These are phyloP conservation scores for Vesta saturnalis DNA, from an alignment of 2,888 invertebrate species.

Conservation along the genomic window DNA sequence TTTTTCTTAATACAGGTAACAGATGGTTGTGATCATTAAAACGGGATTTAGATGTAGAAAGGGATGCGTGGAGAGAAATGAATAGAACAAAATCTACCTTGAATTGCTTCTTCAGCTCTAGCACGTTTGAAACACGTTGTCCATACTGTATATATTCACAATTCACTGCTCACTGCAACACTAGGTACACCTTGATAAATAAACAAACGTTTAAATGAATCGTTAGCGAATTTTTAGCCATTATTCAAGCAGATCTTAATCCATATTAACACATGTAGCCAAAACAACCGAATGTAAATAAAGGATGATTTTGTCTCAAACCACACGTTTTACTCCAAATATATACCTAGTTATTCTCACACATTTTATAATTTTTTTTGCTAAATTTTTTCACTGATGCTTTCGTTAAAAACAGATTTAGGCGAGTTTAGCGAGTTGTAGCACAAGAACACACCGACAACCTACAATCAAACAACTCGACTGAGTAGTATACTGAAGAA, in stretches of 20 bases:
- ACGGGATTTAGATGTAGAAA: neutral
- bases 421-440: slow-evolving; percentile 7
- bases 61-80: neutral
- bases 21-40: neutral
- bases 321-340: neutral
- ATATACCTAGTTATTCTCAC: neutral
- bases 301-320: neutral
- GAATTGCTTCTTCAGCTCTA: slow-evolving; percentile 31
- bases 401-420: neutral
- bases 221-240: slow-evolving; percentile 9
- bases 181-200: slow-evolving; percentile 26
- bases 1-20: neutral
- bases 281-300: neutral
- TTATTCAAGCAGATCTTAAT: slow-evolving; percentile 30
- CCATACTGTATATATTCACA: slow-evolving; percentile 35
- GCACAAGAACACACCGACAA: slow-evolving; percentile 10
- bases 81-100: slow-evolving; percentile 24
- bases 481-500: slow-evolving; percentile 22
- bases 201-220: slow-evolving; percentile 16
- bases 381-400: neutral
- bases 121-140: slow-evolving; percentile 29
- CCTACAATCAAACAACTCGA: slow-evolving; percentile 30
- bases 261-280: slow-evolving; percentile 25
- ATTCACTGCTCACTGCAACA: slow-evolving; percentile 31
- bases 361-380: neutral